Base-by-base conservation (phyloP, 2,113 vertebrate genomes). In the Podocnemis expansa region DNA sequence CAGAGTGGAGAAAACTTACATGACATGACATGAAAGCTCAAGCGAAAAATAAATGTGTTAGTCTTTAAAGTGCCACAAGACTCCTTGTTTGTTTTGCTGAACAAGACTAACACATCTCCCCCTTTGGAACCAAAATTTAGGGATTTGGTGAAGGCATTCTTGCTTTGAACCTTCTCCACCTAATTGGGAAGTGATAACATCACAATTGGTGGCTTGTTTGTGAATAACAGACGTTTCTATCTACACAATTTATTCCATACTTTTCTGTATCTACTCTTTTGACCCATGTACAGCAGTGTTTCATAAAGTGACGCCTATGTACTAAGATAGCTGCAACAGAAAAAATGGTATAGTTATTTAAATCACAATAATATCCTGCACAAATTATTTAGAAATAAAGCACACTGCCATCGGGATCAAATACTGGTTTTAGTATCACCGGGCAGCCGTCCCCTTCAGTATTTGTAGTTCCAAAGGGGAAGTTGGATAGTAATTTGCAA, bases 131-230 rank as follows among this genome's bases (percentile, higher is more conserved):
- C 31, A 84, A 29, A 78, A 56, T 2, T 3, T 1, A 2, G 24
- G 11, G 63, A 58, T 93, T 89, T 91, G 49, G 31, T 85, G 45
- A 55, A 84, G 55, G 78, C 49, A 56, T 54, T 94, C 82, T 25
- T 49, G 38, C 6, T 93, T 90, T 80, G 52, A 31, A 34, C 31
- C 3, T 14, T 88, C 78, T 58, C 81, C 55, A 81, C 78, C 92
- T 87, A 55, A 60, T 10, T 51, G 24, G 41, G 84, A 93, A 90
- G 87, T 16, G 79, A 56, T 34, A 85, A 84, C n/a, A 38, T 5
- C 34, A 24, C 49, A 88, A 91, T 88, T 88, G 93, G 43, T 0
- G 2, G 83, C 47, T 17, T 83, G 11, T 8, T 87, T 70, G 78
- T 63, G 88, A 88, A 90, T 3, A 75, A 55, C 0, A 34, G 60